These are phyloP conservation scores for Taxidea taxus DNA, from an alignment of 2,113 vertebrate genomes.

Conservation along the genomic window DNA sequence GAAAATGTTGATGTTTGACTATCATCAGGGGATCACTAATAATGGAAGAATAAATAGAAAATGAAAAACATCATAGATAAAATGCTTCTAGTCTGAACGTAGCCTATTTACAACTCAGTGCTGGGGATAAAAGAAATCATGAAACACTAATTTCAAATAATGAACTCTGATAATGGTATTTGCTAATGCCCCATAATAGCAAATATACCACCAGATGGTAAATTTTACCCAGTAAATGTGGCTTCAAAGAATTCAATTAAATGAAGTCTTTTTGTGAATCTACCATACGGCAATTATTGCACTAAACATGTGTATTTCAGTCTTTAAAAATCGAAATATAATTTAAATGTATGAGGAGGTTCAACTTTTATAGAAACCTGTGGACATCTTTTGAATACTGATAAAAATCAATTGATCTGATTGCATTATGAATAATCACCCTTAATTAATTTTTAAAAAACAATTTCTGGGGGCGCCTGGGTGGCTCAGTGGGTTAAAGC, in stretches of 20 bases:
- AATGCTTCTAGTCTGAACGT: not conserved
- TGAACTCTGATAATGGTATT: slow-evolving; percentile 14
- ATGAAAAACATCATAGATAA: not conserved
- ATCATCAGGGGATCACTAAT: not conserved
- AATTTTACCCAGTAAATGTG: slow-evolving; percentile 42
- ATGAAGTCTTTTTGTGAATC: not conserved
- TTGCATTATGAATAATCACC: slow-evolving; percentile 1
- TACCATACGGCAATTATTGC: not conserved
- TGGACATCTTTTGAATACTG: not conserved
- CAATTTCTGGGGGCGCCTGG: not conserved
- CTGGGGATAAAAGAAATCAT: not conserved
- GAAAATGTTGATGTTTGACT: not conserved
- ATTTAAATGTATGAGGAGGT: not conserved
- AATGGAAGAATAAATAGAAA: not conserved
- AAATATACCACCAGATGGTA: slow-evolving; percentile 39
- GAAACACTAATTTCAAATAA: not conserved
- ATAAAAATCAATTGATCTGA: not conserved
- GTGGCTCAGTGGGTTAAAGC: not conserved
- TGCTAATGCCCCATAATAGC: slow-evolving; percentile 7
- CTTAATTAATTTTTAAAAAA: slow-evolving; percentile 3
- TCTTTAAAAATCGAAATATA: not conserved
- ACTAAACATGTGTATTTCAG: not conserved
- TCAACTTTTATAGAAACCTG: not conserved
- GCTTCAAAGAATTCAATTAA: slow-evolving; percentile 36
- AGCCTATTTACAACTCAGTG: not conserved